These are phyloP conservation scores for Chionomys nivalis DNA, from an alignment of 2,113 vertebrate genomes.

Conservation along the genomic window DNA sequence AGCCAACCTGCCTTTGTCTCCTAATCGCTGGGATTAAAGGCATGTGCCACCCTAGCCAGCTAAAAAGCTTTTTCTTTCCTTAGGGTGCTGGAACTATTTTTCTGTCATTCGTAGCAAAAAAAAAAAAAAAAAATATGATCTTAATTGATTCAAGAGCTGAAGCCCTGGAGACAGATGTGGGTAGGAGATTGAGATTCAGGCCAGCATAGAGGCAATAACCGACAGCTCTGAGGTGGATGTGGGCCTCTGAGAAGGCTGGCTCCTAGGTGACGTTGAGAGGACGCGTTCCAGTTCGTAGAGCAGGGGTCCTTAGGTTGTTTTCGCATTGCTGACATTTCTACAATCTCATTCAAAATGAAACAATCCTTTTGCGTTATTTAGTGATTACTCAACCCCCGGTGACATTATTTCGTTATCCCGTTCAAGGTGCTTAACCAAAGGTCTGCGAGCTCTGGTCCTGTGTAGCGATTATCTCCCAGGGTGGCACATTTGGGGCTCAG, in stretches of 20 bases:
- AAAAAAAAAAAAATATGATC: slow-evolving; percentile 70
- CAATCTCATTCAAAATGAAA: slow-evolving; percentile 38
- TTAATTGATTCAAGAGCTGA: slow-evolving; percentile 50
- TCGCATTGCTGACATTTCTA: slow-evolving; percentile 30
- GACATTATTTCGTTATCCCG: slow-evolving; percentile 27
- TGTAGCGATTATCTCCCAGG: not conserved
- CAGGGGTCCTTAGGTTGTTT: not conserved
- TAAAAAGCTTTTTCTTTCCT: not conserved
- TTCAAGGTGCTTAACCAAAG: slow-evolving; percentile 8
- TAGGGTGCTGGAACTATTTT: slow-evolving; percentile 47
- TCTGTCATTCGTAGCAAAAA: slow-evolving; percentile 56
- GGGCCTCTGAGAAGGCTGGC: not conserved
- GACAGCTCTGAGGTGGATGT: not conserved
- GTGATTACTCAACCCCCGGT: not conserved
- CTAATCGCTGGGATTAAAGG: not conserved
- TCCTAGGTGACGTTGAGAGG: not conserved
- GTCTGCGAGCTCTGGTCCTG: not conserved
- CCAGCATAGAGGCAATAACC: not conserved
- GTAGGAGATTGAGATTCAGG: slow-evolving; percentile 58
- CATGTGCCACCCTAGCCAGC: not conserved
- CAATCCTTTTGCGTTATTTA: not conserved
- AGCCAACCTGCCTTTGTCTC: not conserved
- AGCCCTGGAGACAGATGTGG: slow-evolving; percentile 52
- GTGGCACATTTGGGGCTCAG: not conserved
- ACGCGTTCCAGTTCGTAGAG: not conserved